Conservation (phyloP, 2,113 vertebrate genomes). For the Rhinoderma darwinii region DNA sequence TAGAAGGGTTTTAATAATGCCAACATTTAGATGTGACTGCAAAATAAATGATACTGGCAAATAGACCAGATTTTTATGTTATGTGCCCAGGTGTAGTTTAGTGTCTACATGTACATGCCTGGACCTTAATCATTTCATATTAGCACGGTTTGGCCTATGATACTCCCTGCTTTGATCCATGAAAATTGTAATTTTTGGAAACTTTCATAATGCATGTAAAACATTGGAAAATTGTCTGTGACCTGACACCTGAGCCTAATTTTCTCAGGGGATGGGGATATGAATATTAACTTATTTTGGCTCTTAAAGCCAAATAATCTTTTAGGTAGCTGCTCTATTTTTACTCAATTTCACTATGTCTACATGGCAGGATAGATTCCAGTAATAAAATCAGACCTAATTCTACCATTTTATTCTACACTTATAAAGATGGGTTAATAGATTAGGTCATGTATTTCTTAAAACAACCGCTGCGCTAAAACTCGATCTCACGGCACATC, state of each 20-base stretch:
- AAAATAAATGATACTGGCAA: slow-evolving; percentile 11
- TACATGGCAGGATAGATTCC: not conserved
- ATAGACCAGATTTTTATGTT: not conserved
- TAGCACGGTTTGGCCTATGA: not conserved
- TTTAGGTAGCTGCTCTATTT: not conserved
- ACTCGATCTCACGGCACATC: not conserved
- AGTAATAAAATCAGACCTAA: not conserved
- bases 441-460: not conserved
- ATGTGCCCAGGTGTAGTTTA: not conserved
- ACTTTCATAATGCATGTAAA: not conserved
- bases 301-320: not conserved
- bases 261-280: not conserved
- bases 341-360: not conserved
- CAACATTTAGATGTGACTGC: not conserved
- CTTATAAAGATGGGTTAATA: too few relatives aligned
- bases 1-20: slow-evolving; percentile 37
- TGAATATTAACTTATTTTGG: not conserved
- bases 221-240: not conserved
- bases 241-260: slow-evolving; percentile 4
- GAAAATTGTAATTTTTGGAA: not conserved
- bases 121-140: not conserved
- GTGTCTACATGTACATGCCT: not conserved
- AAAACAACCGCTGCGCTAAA: not conserved
- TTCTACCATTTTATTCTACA: not conserved
- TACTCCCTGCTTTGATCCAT: not conserved